A percentile compares a stretch with the other conserved stretches of the same genome.
These are phyloP conservation scores for Therioaphis trifolii DNA, from an alignment of 2,888 invertebrate genomes.

Conservation along the genomic window DNA sequence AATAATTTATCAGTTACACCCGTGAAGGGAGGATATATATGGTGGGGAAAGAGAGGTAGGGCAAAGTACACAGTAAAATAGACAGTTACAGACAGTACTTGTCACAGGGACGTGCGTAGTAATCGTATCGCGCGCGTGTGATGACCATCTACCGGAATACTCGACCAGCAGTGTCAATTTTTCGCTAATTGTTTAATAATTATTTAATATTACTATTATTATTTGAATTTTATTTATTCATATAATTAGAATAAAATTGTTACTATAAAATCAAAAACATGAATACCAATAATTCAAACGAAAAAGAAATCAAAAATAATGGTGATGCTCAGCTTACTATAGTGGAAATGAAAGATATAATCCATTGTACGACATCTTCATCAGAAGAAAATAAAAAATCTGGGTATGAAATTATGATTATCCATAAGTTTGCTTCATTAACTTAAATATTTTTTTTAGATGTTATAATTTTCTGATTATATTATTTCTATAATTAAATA, in stretches of 20 bases:
- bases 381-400: constrained; percentile 26
- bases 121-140: constrained; percentile 27
- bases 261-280: background rate
- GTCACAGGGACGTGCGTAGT: constrained; percentile 48
- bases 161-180: background rate
- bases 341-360: constrained; percentile 20
- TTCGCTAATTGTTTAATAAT: background rate
- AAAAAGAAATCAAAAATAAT: background rate
- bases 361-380: background rate
- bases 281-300: constrained; percentile 11
- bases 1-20: constrained; percentile 12
- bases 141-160: constrained; percentile 10
- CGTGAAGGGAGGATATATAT: constrained; percentile 17
- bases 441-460: background rate
- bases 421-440: background rate
- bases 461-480: too few species aligned
- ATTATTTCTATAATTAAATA: too few species aligned
- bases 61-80: background rate
- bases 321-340: background rate
- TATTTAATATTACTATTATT: background rate
- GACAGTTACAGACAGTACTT: constrained; percentile 5
- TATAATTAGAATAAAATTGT: background rate
- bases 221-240: background rate
- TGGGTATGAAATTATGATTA: constrained; percentile 7
- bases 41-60: background rate